Conservation (phyloP, 2,113 vertebrate genomes). For the Heptranchias perlo region DNA sequence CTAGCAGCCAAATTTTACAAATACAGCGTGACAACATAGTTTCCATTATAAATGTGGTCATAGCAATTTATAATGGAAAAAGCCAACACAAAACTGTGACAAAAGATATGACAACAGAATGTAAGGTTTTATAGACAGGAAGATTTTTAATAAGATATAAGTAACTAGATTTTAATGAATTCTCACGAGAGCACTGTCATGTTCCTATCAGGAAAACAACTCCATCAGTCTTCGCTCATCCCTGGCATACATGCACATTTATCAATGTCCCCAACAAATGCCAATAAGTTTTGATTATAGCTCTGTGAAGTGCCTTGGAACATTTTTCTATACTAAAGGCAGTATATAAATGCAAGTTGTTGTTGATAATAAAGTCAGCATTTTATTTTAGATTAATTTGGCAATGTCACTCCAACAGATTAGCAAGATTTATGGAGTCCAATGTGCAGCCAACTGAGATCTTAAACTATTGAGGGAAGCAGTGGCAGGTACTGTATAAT, state of each 20-base stretch:
- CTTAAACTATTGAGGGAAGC: no score
- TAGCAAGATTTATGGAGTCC: background rate
- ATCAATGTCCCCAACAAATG: background rate
- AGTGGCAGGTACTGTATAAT: background rate
- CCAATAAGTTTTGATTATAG: background rate
- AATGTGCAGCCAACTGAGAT: no score
- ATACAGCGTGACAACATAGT: background rate
- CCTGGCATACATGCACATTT: background rate
- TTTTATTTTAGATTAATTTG: background rate
- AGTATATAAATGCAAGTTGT: background rate
- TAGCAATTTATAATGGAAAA: background rate
- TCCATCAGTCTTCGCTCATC: background rate
- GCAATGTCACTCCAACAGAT: background rate
- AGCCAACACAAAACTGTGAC: background rate
- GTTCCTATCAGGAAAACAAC: background rate
- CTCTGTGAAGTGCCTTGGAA: background rate
- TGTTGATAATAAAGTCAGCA: background rate
- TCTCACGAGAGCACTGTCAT: background rate
- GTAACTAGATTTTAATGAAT: background rate
- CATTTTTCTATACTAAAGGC: background rate
- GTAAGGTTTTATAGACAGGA: background rate
- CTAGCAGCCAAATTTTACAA: background rate
- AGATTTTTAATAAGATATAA: background rate
- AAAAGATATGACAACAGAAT: background rate
- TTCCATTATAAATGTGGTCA: background rate